These are phyloP conservation scores for Gila orcuttii DNA, from an alignment of 2,113 vertebrate genomes.

Conservation along the genomic window DNA sequence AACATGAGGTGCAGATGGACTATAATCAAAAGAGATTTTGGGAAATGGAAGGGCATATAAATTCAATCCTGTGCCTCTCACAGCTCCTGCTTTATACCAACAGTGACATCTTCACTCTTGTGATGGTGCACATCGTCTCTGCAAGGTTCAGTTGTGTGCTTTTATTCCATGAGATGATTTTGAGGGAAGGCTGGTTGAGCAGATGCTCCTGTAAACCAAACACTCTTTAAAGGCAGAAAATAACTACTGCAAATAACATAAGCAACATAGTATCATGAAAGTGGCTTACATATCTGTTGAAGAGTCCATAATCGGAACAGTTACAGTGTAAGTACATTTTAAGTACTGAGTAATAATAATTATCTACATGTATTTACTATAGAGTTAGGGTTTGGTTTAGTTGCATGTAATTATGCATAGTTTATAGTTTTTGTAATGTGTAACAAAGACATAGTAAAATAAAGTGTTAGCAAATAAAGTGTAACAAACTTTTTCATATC, in stretches of 20 bases:
- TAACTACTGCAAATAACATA: background rate
- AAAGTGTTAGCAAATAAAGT: too few relatives aligned
- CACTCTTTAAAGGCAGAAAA: too few relatives aligned
- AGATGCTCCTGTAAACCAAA: too few relatives aligned
- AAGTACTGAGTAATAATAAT: too few relatives aligned
- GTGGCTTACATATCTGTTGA: background rate
- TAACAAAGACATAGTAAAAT: too few relatives aligned
- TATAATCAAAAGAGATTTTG: background rate
- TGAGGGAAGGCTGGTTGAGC: too few relatives aligned
- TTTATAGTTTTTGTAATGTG: too few relatives aligned
- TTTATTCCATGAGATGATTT: background rate
- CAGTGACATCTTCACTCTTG: background rate
- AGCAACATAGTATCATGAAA: background rate
- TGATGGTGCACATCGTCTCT: background rate
- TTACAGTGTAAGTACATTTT: too few relatives aligned
- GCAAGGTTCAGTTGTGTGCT: background rate
- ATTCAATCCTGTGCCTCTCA: background rate
- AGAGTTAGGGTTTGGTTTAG: too few relatives aligned
- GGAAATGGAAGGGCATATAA: background rate
- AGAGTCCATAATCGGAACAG: too few relatives aligned
- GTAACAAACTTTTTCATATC: background rate
- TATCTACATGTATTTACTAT: too few relatives aligned
- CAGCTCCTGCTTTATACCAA: background rate
- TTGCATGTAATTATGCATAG: too few relatives aligned
- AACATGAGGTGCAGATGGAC: conserved; percentile 36